A percentile compares a stretch with the other conserved stretches of the same genome.
Evolutionary conservation across 2,888 invertebrate genomes (phyloP).

Genomic region (Macroteleia sp.): DNA sequence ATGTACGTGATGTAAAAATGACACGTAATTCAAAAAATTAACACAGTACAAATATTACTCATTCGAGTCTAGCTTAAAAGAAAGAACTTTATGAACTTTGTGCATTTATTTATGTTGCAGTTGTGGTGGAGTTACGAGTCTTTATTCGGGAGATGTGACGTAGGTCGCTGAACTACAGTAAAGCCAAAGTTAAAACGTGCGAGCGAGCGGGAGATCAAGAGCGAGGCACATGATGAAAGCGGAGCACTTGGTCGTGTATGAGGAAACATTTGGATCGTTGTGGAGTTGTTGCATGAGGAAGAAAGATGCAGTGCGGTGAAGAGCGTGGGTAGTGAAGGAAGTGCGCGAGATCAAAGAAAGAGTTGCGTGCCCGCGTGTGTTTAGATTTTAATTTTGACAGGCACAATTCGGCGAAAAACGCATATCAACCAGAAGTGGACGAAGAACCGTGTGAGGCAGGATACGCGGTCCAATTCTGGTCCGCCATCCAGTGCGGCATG

Average conservation of each 20-base stretch:
- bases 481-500: constrained; percentile 86
- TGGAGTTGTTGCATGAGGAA: constrained; percentile 55
- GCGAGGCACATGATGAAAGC: constrained; percentile 56
- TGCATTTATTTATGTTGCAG: constrained; percentile 53
- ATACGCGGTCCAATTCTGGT: constrained; percentile 82
- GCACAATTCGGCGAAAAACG: constrained; percentile 42
- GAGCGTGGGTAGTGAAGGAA: constrained; percentile 59
- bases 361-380: constrained; percentile 33
- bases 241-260: constrained; percentile 47
- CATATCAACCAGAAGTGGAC: constrained; percentile 60
- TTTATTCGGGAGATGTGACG: constrained; percentile 50
- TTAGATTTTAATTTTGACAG: constrained; percentile 21
- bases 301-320: constrained; percentile 63
- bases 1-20: too few relatives aligned
- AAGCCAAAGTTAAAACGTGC: constrained; percentile 27
- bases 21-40: too few relatives aligned
- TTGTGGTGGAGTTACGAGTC: constrained; percentile 7
- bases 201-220: too few relatives aligned
- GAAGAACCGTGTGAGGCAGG: constrained; percentile 73
- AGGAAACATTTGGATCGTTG: constrained; percentile 45
- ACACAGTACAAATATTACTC: too few relatives aligned
- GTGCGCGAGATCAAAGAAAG: constrained; percentile 65
- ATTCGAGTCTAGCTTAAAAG: too few relatives aligned
- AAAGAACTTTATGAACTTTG: too few relatives aligned
- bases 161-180: constrained; percentile 54